These are phyloP conservation scores for Nephrotoma appendiculata DNA, from an alignment of 2,888 invertebrate species.

Conservation along the genomic window DNA sequence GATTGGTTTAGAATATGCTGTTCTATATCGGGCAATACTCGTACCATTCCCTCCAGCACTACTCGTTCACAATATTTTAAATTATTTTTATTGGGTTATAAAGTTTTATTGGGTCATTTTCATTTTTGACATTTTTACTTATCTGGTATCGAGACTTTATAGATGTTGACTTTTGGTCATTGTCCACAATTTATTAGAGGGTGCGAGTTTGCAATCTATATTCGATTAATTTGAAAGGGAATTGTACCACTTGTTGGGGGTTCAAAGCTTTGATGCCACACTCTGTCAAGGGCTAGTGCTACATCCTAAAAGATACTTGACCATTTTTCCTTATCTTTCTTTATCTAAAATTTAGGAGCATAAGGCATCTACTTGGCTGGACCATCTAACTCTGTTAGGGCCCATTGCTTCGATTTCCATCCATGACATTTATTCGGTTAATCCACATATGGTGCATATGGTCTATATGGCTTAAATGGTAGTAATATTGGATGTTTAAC, in stretches of 20 bases:
- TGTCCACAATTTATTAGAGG: not conserved
- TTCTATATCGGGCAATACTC: not conserved
- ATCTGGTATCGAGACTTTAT: not conserved
- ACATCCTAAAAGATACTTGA: too few species aligned
- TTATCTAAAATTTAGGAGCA: too few species aligned
- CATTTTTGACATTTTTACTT: not conserved
- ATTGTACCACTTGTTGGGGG: not conserved
- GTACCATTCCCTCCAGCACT: not conserved
- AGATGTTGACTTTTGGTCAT: not conserved
- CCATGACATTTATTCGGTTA: too few species aligned
- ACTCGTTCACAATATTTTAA: not conserved
- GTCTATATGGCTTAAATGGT: too few species aligned
- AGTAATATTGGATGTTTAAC: too few species aligned
- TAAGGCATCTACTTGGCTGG: too few species aligned
- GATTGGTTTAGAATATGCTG: not conserved
- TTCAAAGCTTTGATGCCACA: too few species aligned
- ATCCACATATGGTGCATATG: too few species aligned
- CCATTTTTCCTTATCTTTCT: too few species aligned
- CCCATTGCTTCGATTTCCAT: too few species aligned
- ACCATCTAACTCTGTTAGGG: too few species aligned
- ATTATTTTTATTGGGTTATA: not conserved
- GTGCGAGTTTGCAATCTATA: not conserved
- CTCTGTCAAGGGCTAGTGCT: too few species aligned
- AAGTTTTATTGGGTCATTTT: not conserved
- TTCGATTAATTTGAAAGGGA: not conserved